Evolutionary conservation across 2,797 vertebrate species (phyloP).

Genomic region (Melanotaenia boesemani): DNA sequence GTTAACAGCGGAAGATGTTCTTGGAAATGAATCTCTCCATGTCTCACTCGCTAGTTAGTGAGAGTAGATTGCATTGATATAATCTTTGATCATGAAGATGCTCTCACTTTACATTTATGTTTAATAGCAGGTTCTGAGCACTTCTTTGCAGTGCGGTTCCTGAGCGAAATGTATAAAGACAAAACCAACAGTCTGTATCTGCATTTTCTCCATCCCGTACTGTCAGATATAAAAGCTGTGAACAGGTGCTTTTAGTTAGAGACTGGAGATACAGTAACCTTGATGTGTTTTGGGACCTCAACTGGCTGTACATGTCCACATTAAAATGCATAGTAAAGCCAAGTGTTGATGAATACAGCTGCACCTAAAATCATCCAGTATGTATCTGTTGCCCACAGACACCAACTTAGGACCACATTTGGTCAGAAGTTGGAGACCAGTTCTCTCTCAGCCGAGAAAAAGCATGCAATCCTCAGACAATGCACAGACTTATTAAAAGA

Average conservation of each 20-base stretch:
- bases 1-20: not conserved
- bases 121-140: not conserved
- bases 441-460: not conserved
- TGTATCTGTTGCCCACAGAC: not conserved
- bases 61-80: not conserved
- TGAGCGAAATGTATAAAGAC: not conserved
- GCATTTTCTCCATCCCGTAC: not conserved
- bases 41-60: no score
- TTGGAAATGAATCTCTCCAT: not conserved
- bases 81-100: constrained; percentile 6
- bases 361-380: not conserved
- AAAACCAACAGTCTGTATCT: not conserved
- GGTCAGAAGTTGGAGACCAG: not conserved
- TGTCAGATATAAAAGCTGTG: not conserved
- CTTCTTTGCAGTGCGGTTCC: not conserved
- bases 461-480: not conserved
- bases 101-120: not conserved
- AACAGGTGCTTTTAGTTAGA: constrained; percentile 3
- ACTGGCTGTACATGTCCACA: constrained; percentile 11
- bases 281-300: not conserved
- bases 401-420: not conserved
- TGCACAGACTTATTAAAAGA: not conserved
- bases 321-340: not conserved
- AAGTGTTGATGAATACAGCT: not conserved
- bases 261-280: not conserved